Base-by-base conservation (phyloP, 2,797 vertebrate species). In the Lemur catta region DNA sequence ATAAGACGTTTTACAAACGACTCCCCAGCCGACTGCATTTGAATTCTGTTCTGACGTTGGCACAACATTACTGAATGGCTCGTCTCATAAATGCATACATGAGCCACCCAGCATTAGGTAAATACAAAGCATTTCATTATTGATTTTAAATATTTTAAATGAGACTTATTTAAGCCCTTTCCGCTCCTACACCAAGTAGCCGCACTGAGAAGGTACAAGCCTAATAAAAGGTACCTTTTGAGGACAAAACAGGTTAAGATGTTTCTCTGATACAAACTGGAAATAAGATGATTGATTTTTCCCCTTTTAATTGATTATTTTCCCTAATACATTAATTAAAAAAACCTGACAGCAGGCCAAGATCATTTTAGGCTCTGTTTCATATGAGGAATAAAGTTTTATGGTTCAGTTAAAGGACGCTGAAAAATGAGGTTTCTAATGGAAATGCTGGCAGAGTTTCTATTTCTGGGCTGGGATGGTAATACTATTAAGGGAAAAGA, bases 291-390 rank as follows among this genome's bases (percentile, higher is more conserved):
- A 88, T 20, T 96, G 90, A 95, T 84, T 96, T 95, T 95, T 71
- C 52, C 7, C 26, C 84, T 52, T 75, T 84, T 97, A 93, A 96
- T 81, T 96, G 90, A 93, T 97, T 63, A 4, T 69, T 92, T 96
- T 94, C 76, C 78, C 93, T 96, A 87, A 96, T 74, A 91, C 5
- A 81, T 15, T 71, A 38, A 17, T 84, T 0, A 11, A 82, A 71
- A 88, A 67, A 55, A 26, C 2, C n/a, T 97, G 93, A 90, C 15
- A 85, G 74, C 17, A 78, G 87, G 91, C 93, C 95, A 92, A 94
- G 28, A 89, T 84, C 80, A 94, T 95, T 97, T 96, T 94, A 97
- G 96, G 81, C 98, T 93, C 85, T 96, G 93, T 97, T 97, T 98
- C 91, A 98, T 2, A 18, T 46, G 80, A 90, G 71, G 96, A 97